Percentiles rank a stretch among this genome's conserved stretches.
phyloP scores from a whole-genome alignment of 2,888 invertebrate species.

The Drosophila picticornis region DNA sequence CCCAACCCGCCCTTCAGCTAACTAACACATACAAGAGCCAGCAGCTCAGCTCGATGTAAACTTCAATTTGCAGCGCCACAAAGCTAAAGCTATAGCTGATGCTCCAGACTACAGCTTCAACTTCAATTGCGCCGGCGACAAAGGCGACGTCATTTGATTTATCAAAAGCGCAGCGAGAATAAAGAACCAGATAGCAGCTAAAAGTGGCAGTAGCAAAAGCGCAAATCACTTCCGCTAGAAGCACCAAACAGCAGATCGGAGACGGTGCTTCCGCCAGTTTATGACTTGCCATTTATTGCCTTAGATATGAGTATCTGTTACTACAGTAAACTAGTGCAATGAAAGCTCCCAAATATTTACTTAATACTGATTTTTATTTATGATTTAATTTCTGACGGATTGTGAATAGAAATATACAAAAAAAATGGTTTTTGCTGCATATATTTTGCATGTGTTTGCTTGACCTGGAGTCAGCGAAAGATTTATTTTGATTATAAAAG shows the following conservation, averaged over 20 bases:
- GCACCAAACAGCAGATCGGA: conserved; percentile 19
- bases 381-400: no score
- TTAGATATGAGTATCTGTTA: conserved; percentile 20
- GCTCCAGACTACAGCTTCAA: conserved; percentile 29
- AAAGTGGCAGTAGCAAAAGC: conserved; percentile 56
- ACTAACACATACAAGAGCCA: conserved; percentile 1
- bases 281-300: conserved; percentile 55
- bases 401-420: neutral
- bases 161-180: conserved; percentile 61
- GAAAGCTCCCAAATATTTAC: neutral
- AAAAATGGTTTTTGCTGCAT: neutral
- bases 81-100: conserved; percentile 20
- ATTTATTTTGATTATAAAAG: neutral
- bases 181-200: conserved; percentile 47
- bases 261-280: conserved; percentile 44
- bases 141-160: conserved; percentile 64
- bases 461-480: neutral
- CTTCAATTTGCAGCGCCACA: conserved; percentile 72
- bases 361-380: neutral
- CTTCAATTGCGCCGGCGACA: conserved; percentile 51
- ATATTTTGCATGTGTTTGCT: neutral
- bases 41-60: conserved; percentile 51
- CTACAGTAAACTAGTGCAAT: neutral
- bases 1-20: neutral
- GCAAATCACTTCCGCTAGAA: conserved; percentile 67